phyloP scores from a whole-genome alignment of 2,888 invertebrate species.

The Drosophila subsilvestris region DNA sequence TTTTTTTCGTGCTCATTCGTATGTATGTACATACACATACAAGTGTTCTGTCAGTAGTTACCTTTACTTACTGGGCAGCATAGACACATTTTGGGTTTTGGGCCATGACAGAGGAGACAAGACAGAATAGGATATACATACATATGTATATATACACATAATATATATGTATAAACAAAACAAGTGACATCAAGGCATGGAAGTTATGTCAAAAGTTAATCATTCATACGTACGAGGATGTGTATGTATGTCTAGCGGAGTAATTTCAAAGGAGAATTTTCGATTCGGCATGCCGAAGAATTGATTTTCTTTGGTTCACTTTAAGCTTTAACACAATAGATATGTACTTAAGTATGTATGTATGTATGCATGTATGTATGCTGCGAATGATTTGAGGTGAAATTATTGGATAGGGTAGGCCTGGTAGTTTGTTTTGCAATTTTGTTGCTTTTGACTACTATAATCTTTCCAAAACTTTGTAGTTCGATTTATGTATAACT shows the following conservation, averaged over 20 bases:
- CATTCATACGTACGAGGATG: constrained; percentile 13
- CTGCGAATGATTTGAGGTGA: background rate
- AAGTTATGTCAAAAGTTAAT: constrained; percentile 33
- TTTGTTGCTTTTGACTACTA: constrained; percentile 10
- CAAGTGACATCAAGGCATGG: constrained; percentile 10
- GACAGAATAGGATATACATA: background rate
- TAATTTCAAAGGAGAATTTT: background rate
- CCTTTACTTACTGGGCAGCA: background rate
- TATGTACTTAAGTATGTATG: background rate
- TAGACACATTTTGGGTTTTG: background rate
- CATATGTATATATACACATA: no score
- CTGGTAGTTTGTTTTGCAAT: constrained; percentile 1
- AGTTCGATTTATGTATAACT: constrained; percentile 33
- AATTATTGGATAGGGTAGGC: background rate
- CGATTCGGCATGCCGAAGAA: constrained; percentile 20
- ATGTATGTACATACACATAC: background rate
- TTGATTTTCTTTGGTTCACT: background rate
- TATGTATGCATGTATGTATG: constrained; percentile 19
- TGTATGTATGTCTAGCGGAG: constrained; percentile 3
- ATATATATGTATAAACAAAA: background rate
- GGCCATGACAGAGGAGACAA: background rate
- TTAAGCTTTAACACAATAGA: background rate
- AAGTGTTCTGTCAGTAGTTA: background rate
- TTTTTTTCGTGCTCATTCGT: background rate
- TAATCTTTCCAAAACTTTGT: constrained; percentile 19